Conservation (phyloP, 2,113 vertebrate genomes). For the Dermatemys mawii region DNA sequence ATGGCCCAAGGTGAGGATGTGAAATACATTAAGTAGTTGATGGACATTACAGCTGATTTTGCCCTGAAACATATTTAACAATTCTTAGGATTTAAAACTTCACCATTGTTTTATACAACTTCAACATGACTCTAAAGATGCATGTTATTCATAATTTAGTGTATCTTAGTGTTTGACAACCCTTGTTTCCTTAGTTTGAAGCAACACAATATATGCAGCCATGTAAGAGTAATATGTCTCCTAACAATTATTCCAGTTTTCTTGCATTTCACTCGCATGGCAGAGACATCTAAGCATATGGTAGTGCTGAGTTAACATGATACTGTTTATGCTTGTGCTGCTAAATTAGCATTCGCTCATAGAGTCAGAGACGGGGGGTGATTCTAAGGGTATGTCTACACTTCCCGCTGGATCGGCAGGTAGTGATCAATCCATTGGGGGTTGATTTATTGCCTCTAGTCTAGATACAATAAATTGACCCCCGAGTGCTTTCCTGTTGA, state of each 20-base stretch:
- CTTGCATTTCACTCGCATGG: background rate
- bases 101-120: background rate
- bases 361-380: background rate
- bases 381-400: too few relatives aligned
- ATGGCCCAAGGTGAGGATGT: background rate
- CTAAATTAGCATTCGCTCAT: background rate
- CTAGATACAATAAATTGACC: too few relatives aligned
- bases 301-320: background rate
- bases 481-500: too few relatives aligned
- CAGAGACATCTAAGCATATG: background rate
- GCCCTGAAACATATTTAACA: background rate
- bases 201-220: background rate
- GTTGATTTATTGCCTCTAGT: too few relatives aligned
- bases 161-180: background rate
- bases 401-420: too few relatives aligned
- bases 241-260: background rate
- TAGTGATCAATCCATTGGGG: too few relatives aligned
- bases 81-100: background rate
- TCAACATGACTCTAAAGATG: background rate
- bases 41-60: background rate
- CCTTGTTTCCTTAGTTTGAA: background rate
- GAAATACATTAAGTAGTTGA: background rate
- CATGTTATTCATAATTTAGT: background rate
- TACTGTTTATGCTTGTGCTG: background rate
- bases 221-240: accelerated